phyloP scores from a whole-genome alignment of 2,113 vertebrate species.

The Lampris incognitus region DNA sequence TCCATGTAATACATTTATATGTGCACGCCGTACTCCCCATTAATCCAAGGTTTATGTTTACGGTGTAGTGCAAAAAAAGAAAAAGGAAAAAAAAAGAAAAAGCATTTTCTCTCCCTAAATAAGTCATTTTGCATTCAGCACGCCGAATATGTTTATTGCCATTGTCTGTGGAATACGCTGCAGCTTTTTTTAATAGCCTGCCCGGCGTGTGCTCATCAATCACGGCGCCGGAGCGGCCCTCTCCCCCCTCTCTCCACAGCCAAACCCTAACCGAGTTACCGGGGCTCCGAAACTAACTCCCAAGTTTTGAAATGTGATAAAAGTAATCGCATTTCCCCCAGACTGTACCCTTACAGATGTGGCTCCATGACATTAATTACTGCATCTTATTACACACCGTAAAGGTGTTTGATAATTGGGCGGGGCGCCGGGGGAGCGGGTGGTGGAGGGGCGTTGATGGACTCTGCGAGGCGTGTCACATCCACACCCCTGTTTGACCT shows the following conservation, averaged over 20 bases:
- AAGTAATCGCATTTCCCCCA: conserved; percentile 92
- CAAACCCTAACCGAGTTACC: conserved; percentile 91
- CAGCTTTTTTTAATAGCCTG: conserved; percentile 83
- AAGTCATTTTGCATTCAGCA: conserved; percentile 80
- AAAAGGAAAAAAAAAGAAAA: conserved; percentile 39
- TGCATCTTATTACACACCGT: conserved; percentile 91
- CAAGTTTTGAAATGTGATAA: conserved; percentile 97
- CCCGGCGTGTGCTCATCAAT: conserved; percentile 90
- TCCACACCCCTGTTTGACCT: conserved; percentile 14
- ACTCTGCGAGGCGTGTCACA: conserved; percentile 18
- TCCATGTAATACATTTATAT: conserved; percentile 61
- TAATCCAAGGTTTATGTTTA: conserved; percentile 75
- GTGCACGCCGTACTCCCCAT: conserved; percentile 55
- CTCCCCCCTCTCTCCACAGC: conserved; percentile 87
- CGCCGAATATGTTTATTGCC: conserved; percentile 85
- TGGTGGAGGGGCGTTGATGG: conserved; percentile 6
- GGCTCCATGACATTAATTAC: conserved; percentile 99
- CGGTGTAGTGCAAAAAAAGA: conserved; percentile 41
- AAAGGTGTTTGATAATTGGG: conserved; percentile 84
- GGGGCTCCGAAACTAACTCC: conserved; percentile 91
- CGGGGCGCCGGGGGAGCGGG: conserved; percentile 23
- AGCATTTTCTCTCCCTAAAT: conserved; percentile 75
- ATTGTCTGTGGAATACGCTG: conserved; percentile 85
- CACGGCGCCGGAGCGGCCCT: conserved; percentile 85
- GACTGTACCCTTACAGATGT: conserved; percentile 91